Conservation (phyloP, 1,140 invertebrate species). For the Eriocheir sinensis region DNA sequence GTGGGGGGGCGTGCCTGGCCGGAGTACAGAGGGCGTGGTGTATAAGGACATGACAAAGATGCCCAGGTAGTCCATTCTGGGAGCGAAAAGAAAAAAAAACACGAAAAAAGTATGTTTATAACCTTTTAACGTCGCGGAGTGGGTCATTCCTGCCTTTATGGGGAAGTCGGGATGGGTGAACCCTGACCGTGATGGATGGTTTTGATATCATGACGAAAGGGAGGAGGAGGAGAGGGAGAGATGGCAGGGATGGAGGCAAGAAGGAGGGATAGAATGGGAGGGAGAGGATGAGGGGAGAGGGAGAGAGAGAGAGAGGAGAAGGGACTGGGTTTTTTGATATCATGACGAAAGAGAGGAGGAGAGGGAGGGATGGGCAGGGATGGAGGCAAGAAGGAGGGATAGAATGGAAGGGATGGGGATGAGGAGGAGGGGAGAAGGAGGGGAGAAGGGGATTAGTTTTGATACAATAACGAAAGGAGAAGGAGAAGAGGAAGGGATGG, state of each 20-base stretch:
- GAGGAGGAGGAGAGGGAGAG: background rate
- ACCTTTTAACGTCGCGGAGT: background rate
- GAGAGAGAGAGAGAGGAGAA: too few species aligned
- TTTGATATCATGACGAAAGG: constrained; percentile 11
- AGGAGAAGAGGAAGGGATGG: too few species aligned
- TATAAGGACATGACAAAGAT: background rate
- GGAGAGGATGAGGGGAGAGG: too few species aligned
- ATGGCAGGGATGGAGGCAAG: too few species aligned
- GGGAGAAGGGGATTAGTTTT: too few species aligned
- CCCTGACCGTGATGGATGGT: background rate
- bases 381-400: background rate
- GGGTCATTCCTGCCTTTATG: constrained; percentile 5
- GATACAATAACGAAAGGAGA: too few species aligned
- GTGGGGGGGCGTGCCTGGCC: background rate
- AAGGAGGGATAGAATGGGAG: too few species aligned
- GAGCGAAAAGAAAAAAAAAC: background rate
- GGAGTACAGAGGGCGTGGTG: background rate
- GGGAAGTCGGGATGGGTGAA: background rate
- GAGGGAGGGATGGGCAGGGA: background rate
- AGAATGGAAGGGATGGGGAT: too few species aligned
- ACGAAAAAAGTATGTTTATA: background rate
- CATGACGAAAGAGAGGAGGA: background rate
- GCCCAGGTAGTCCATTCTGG: background rate
- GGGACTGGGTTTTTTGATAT: too few species aligned
- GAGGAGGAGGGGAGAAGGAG: too few species aligned